Conservation (phyloP, 2,888 invertebrate genomes). For the Acrocera orbiculus region DNA sequence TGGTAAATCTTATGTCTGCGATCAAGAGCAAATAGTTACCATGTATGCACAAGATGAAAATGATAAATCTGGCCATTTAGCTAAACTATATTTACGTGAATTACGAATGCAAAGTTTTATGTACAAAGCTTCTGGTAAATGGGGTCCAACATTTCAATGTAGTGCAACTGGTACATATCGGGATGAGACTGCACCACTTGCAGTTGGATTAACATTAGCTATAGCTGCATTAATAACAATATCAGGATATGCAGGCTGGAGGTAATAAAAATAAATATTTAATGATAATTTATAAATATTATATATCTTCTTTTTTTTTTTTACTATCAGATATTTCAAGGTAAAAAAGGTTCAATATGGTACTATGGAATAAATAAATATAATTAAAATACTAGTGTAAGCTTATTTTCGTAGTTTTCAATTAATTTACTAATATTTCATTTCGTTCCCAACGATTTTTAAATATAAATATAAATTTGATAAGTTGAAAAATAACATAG, state of each 20-base stretch:
- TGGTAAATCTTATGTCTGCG: constrained; percentile 66
- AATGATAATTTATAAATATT: not conserved
- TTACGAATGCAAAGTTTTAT: constrained; percentile 76
- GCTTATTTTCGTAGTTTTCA: not conserved
- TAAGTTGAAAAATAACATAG: too few relatives aligned
- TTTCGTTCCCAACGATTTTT: too few relatives aligned
- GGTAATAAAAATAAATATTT: constrained; percentile 16
- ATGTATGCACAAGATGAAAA: constrained; percentile 37
- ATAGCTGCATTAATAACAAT: constrained; percentile 65
- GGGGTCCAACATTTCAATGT: constrained; percentile 31
- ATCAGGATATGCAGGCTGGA: constrained; percentile 59
- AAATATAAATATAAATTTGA: too few relatives aligned
- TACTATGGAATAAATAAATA: constrained; percentile 57
- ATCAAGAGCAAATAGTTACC: constrained; percentile 46
- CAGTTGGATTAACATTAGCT: constrained; percentile 69
- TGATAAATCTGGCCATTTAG: constrained; percentile 36
- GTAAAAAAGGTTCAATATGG: constrained; percentile 83
- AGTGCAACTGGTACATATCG: constrained; percentile 38
- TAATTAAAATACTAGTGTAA: not conserved
- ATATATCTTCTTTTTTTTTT: constrained; percentile 2
- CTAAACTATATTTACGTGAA: constrained; percentile 45
- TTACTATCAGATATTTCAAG: constrained; percentile 53
- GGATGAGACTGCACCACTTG: constrained; percentile 70
- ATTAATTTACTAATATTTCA: too few relatives aligned
- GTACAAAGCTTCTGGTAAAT: constrained; percentile 56